Percentiles rank a stretch among this genome's conserved stretches.
phyloP scores from a whole-genome alignment of 1,140 invertebrate genomes.

The Thaumatotibia leucotreta region DNA sequence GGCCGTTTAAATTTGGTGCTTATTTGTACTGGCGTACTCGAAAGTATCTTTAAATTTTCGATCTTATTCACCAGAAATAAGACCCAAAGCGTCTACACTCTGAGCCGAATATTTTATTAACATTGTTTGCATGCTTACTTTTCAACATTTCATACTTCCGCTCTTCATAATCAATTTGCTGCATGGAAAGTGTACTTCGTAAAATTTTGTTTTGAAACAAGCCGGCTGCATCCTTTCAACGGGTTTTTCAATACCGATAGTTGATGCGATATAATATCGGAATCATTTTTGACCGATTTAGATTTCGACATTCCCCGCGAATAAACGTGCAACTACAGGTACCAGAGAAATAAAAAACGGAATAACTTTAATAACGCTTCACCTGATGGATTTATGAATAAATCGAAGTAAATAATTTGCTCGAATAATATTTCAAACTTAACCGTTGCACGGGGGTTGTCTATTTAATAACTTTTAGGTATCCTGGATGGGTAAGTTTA shows the following conservation, averaged over 20 bases:
- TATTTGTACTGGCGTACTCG: background rate
- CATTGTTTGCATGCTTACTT: slow-evolving; percentile 7
- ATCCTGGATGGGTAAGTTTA: no score
- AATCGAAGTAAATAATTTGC: no score
- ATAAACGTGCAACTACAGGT: no score
- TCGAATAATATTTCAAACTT: no score
- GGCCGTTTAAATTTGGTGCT: background rate
- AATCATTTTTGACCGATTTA: no score
- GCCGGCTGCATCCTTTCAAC: background rate
- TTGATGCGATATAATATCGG: background rate
- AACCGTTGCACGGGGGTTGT: no score
- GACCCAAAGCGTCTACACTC: background rate
- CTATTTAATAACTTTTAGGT: no score
- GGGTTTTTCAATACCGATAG: background rate
- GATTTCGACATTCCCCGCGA: no score
- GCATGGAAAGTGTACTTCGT: background rate
- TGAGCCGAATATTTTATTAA: background rate
- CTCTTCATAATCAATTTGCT: slow-evolving; percentile 1
- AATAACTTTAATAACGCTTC: no score
- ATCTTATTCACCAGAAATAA: background rate
- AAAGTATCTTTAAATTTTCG: background rate
- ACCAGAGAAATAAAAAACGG: no score
- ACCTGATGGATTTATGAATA: no score
- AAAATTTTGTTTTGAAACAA: background rate
- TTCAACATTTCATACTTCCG: background rate